phyloP scores from a whole-genome alignment of 2,113 vertebrate species.

The Oncorhynchus kisutch region DNA sequence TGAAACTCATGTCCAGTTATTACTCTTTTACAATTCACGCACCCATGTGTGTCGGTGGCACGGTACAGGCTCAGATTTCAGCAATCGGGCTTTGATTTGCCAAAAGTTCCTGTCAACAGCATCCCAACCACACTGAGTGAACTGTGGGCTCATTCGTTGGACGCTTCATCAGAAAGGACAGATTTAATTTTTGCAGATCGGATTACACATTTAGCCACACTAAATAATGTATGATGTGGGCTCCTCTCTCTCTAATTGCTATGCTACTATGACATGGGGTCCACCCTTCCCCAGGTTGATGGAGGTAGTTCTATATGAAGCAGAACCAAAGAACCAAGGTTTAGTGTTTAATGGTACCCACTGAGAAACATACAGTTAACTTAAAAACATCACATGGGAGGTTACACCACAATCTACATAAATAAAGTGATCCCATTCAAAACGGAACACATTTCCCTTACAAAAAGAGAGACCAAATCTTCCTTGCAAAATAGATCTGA shows the following conservation, averaged over 20 bases:
- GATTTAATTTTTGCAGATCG: constrained; percentile 17
- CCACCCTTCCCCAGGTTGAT: too few relatives aligned
- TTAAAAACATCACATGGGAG: too few relatives aligned
- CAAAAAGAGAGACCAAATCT: too few relatives aligned
- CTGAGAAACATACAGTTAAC: too few relatives aligned
- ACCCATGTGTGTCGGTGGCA: background rate
- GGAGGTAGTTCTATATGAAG: too few relatives aligned
- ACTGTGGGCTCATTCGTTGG: background rate
- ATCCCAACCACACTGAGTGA: constrained; percentile 9
- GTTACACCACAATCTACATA: too few relatives aligned
- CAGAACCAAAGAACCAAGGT: too few relatives aligned
- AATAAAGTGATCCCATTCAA: too few relatives aligned
- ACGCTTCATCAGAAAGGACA: constrained; percentile 22
- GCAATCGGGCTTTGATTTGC: constrained; percentile 24
- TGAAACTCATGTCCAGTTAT: constrained; percentile 39
- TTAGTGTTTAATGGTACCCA: too few relatives aligned
- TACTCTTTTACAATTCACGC: constrained; percentile 28
- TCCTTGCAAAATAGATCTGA: too few relatives aligned
- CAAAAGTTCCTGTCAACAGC: constrained; percentile 31
- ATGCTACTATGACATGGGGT: too few relatives aligned
- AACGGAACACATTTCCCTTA: too few relatives aligned
- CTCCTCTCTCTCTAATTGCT: background rate
- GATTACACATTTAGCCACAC: constrained; percentile 9
- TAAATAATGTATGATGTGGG: constrained; percentile 20
- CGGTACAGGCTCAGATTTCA: constrained; percentile 24